Percentiles rank a stretch among this genome's conserved stretches.
These are phyloP conservation scores for Lymantria monacha DNA, from an alignment of 2,888 invertebrate genomes.

Conservation along the genomic window DNA sequence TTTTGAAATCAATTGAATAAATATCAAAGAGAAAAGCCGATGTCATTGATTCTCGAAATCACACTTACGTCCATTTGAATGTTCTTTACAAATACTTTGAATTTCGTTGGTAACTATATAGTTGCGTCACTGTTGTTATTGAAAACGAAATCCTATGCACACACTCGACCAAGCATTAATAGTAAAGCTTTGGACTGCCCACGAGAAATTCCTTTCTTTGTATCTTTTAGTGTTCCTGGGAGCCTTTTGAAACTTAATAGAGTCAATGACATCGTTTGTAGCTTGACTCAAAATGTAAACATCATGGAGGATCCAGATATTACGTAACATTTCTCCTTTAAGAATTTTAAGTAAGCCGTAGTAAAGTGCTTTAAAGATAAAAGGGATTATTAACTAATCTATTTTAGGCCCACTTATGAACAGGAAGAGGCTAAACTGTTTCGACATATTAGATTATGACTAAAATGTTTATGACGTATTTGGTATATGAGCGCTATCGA, in stretches of 20 bases:
- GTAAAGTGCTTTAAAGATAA: constrained; percentile 37
- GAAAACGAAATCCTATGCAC: constrained; percentile 14
- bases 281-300: constrained; percentile 44
- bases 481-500: not conserved
- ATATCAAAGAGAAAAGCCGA: constrained; percentile 7
- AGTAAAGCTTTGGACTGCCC: constrained; percentile 28
- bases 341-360: constrained; percentile 29
- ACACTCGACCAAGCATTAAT: constrained; percentile 27
- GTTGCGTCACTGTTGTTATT: not conserved
- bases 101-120: not conserved
- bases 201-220: constrained; percentile 45
- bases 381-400: constrained; percentile 44
- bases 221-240: constrained; percentile 33
- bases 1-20: constrained; percentile 11
- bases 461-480: constrained; percentile 9
- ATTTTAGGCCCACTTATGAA: constrained; percentile 28
- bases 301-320: constrained; percentile 31
- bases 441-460: constrained; percentile 16
- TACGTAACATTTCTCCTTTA: constrained; percentile 38
- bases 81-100: not conserved
- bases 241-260: constrained; percentile 30
- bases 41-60: constrained; percentile 5
- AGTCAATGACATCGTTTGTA: constrained; percentile 44
- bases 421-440: constrained; percentile 16
- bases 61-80: not conserved